These are phyloP conservation scores for Drosophila putrida DNA, from an alignment of 2,888 invertebrate genomes.

Conservation along the genomic window DNA sequence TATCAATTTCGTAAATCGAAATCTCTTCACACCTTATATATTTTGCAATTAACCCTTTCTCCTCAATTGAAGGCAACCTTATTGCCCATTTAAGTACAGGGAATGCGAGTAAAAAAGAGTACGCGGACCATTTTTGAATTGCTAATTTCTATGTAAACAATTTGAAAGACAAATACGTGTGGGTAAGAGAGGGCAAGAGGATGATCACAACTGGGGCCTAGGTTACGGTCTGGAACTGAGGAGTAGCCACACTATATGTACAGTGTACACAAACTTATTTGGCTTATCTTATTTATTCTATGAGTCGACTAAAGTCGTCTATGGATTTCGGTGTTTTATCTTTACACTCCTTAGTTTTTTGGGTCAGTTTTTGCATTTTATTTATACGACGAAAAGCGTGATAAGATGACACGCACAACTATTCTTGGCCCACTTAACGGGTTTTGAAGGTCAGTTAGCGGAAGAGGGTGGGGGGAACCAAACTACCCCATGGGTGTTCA, in stretches of 20 bases:
- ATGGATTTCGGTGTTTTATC: conserved; percentile 40
- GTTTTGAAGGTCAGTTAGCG: conserved; percentile 23
- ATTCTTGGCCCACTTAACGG: conserved; percentile 40
- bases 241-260: conserved; percentile 50
- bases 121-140: conserved; percentile 51
- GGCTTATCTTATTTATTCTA: conserved; percentile 62
- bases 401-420: conserved; percentile 42
- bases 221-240: background rate
- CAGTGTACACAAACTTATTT: conserved; percentile 44
- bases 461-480: background rate
- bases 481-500: background rate
- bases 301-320: conserved; percentile 28
- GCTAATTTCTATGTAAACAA: conserved; percentile 77
- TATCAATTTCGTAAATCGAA: too few species aligned
- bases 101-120: conserved; percentile 12
- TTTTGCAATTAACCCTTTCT: background rate
- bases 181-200: conserved; percentile 11
- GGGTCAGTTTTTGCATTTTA: conserved; percentile 66
- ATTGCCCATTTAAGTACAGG: background rate
- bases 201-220: conserved; percentile 17
- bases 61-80: background rate
- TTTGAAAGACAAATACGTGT: conserved; percentile 45
- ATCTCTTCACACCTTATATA: background rate
- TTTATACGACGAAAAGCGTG: conserved; percentile 33
- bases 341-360: conserved; percentile 45